Conservation (phyloP, 1,140 invertebrate species). For the Coenobita brevimanus region DNA sequence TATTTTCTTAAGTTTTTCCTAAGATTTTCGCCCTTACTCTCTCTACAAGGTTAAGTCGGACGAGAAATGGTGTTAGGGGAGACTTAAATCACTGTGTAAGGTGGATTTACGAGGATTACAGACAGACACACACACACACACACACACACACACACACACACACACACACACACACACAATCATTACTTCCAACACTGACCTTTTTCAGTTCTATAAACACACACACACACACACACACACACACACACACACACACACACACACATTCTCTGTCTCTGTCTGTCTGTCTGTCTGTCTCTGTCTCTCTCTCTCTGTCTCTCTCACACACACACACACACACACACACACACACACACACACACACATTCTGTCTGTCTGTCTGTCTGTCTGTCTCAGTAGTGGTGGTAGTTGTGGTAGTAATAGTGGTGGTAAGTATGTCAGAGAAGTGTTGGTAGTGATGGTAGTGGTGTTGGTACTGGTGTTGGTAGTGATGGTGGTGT, state of each 20-base stretch:
- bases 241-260: too few species aligned
- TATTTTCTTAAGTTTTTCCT: too few species aligned
- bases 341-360: not conserved
- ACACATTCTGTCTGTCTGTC: not conserved
- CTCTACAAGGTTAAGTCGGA: too few species aligned
- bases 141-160: conserved; percentile 3
- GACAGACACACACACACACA: not conserved
- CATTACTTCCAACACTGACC: not conserved
- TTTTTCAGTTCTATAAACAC: too few species aligned
- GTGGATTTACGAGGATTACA: too few species aligned
- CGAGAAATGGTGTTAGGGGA: too few species aligned
- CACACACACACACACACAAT: conserved; percentile 26
- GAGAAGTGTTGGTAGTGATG: not conserved
- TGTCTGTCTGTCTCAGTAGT: not conserved
- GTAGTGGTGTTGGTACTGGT: not conserved
- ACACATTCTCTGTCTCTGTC: not conserved
- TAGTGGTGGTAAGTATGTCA: not conserved
- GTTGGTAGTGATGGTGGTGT: not conserved
- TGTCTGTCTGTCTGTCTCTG: not conserved
- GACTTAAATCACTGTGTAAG: too few species aligned
- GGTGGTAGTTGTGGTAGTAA: not conserved
- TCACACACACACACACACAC: not conserved
- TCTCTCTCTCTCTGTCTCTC: not conserved
- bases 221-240: too few species aligned
- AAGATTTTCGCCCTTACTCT: too few species aligned